Base-by-base conservation (phyloP, 2,797 vertebrate genomes). In the Microctenopoma lineatum region DNA sequence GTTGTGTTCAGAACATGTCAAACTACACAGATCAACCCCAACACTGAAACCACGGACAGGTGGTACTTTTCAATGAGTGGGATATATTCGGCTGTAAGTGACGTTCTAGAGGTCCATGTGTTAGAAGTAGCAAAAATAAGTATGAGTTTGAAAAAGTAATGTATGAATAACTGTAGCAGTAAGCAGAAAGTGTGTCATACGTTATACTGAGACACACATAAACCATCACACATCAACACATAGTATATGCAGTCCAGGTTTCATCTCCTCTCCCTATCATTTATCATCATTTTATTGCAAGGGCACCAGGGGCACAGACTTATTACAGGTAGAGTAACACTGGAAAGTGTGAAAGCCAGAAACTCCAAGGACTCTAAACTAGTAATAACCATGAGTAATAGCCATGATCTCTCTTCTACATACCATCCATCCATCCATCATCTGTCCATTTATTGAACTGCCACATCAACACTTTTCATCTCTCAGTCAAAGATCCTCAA, bases 241-340 rank as follows among this genome's bases (percentile, higher is more conserved):
- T 3, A 21, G 21, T 21, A 26, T 9, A 15, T 56, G 59, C 34
- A 67, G 12, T 13, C 26, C 42, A 34, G 44, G 55, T 64, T 78
- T 75, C 54, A 59, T 69, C 48, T 75, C 41, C 59, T 29, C 32
- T 59, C 51, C 2, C 44, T 18, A 26, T 75, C 85, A 90, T 92
- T 84, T 83, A 80, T 93, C 90, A 84, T 90, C 80, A 85, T 92
- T 92, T 80, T 70, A 79, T 70, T 83, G 66, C 86, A 85, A 90
- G 83, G 90, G 79, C 85, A 89, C 76, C 64, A 65, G 75, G 68
- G 84, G 74, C 75, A 41, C 76, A 78, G 77, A 79, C 85, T 88
- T 90, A 89, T 93, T 91, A 87, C 66, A 79, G 75, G 67, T 79
- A 80, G 59, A 74, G 81, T 76, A 57, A 53, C 16, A 46, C 75